Percentiles rank a stretch among this genome's conserved stretches.
phyloP scores from a whole-genome alignment of 2,797 vertebrate genomes.

The Pipistrellus pipistrellus region DNA sequence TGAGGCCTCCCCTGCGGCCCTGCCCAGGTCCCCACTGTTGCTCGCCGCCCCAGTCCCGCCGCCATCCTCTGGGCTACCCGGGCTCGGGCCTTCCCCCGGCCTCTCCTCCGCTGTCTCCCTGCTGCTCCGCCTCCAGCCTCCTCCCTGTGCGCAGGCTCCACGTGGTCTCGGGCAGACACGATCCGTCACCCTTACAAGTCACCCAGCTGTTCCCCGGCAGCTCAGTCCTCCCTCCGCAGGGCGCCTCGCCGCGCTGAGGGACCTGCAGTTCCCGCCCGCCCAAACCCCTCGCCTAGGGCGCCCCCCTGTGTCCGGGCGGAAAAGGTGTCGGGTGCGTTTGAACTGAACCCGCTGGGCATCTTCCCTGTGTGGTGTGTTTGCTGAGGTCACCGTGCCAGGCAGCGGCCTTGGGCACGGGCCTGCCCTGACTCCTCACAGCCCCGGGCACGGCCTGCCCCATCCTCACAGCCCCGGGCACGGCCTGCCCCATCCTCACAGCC shows the following conservation, averaged over 20 bases:
- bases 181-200: too few species aligned
- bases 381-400: not conserved
- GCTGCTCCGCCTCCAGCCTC: not conserved
- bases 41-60: not conserved
- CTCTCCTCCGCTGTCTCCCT: too few species aligned
- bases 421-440: not conserved
- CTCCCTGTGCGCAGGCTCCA: not conserved
- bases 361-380: not conserved
- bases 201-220: not conserved
- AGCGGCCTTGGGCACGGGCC: too few species aligned
- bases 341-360: not conserved
- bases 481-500: too few species aligned
- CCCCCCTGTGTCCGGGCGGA: not conserved
- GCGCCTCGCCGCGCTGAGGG: too few species aligned
- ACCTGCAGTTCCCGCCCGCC: too few species aligned
- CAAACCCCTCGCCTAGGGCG: too few species aligned
- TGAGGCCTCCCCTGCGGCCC: fast-evolving
- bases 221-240: not conserved
- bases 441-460: not conserved
- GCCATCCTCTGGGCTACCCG: fast-evolving
- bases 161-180: not conserved
- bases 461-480: not conserved
- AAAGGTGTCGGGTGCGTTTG: fast-evolving
- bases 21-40: fast-evolving
- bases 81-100: too few species aligned